Evolutionary conservation across 2,888 invertebrate genomes (phyloP).

Genomic region (Agapostemon virescens): DNA sequence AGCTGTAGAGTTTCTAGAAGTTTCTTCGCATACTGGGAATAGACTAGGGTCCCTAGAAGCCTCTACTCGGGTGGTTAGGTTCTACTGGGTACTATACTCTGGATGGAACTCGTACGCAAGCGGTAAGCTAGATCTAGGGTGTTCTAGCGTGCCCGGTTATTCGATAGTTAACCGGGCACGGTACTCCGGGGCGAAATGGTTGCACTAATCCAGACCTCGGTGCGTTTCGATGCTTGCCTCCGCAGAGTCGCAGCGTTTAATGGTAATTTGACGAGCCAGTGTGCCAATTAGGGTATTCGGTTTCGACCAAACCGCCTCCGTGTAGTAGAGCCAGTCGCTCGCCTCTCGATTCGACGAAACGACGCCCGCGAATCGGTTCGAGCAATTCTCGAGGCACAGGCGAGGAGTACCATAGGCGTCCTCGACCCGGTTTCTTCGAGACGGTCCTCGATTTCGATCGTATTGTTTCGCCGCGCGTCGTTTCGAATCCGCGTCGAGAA

Average conservation of each 20-base stretch:
- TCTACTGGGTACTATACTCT: neutral
- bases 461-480: neutral
- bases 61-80: neutral
- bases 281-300: slow-evolving; percentile 1
- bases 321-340: slow-evolving; percentile 7
- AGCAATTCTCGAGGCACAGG: neutral
- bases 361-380: neutral
- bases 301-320: slow-evolving; percentile 49
- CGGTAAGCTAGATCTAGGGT: slow-evolving; percentile 1
- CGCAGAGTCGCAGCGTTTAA: neutral
- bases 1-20: neutral
- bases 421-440: slow-evolving; percentile 14
- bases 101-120: neutral
- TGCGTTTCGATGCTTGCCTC: neutral
- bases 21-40: no score
- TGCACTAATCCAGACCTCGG: slow-evolving; percentile 3
- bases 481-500: neutral
- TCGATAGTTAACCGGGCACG: neutral
- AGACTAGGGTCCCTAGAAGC: neutral
- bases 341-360: neutral
- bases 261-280: neutral
- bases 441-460: slow-evolving; percentile 1
- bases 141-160: neutral
- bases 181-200: neutral
- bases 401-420: neutral